Base-by-base conservation (phyloP, 2,113 vertebrate genomes). In the Alouatta palliata region DNA sequence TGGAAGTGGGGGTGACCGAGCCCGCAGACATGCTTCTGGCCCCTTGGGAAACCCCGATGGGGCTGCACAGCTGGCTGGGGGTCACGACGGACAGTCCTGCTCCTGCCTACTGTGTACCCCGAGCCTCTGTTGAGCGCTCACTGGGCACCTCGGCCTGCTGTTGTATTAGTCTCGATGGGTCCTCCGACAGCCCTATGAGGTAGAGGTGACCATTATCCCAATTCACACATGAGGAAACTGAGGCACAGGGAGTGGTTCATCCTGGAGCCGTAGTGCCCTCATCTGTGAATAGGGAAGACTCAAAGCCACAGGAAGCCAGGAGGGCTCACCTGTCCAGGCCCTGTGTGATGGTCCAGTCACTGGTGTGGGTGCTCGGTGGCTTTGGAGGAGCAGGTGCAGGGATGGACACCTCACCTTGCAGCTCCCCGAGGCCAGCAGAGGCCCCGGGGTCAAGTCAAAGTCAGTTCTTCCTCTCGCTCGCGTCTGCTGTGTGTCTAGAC, bases 111-210 rank as follows among this genome's bases (percentile, higher is more conserved):
- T 4, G 1, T 1, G 40, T 0, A 1, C 2, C 27, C 13, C 4
- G 0, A 32, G 82, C 37, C 27, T 64, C 61, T 32, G 61, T 64
- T 14, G 61, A 64, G 27, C 11, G 8, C 12, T 43, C 43, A 47
- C 27, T 77, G 43, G 61, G 52, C 10, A 19, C 52, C 20, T 7
- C n/a, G 20, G 2, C 2, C 86, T 45, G 19, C n/a, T 13, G 1
- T 8, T 6, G 1, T 13, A 1, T 23, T 5, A 23, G 13, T 21
- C 58, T 25, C 0, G 0, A 2, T 0, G 10, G 35, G 2, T 47
- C 87, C 66, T 61, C 30, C 35, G 13, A 1, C 23, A 23, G 0
- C 6, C 20, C 7, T 3, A 3, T 5, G 8, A 20, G 25, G 13
- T 20, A 45, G 25, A 16, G 13, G 0, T 30, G 6, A 1, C 11